These are phyloP conservation scores for Drosophila azteca DNA, from an alignment of 1,140 invertebrate genomes.

Conservation along the genomic window DNA sequence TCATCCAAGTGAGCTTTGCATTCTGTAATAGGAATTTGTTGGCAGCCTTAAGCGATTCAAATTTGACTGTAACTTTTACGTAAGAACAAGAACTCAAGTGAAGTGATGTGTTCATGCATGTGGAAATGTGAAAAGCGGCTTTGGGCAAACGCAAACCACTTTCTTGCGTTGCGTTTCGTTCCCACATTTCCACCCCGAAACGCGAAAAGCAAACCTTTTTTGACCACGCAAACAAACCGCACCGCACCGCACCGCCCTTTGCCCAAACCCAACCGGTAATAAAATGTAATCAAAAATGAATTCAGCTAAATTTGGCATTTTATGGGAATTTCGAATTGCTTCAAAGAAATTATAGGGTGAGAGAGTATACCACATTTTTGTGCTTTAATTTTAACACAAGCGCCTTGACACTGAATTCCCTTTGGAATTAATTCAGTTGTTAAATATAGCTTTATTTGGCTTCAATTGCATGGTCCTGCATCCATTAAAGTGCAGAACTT, in stretches of 20 bases:
- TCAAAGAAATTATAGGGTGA: background rate
- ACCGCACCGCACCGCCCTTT: no score
- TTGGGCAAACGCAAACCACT: background rate
- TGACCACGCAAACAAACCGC: conserved; percentile 5
- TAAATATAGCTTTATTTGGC: conserved; percentile 10
- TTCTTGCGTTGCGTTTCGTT: conserved; percentile 6
- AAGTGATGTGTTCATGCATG: conserved; percentile 21
- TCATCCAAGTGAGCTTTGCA: conserved; percentile 6
- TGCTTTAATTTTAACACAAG: conserved; percentile 35
- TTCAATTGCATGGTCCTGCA: background rate
- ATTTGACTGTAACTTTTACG: conserved; percentile 13
- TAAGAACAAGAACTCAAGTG: background rate
- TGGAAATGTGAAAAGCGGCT: conserved; percentile 21
- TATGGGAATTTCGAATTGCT: conserved; percentile 39
- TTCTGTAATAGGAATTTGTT: conserved; percentile 4
- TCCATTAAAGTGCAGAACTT: background rate
- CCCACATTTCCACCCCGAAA: background rate
- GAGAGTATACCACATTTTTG: conserved; percentile 12
- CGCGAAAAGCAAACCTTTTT: background rate
- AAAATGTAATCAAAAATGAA: conserved; percentile 61
- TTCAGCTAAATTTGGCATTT: conserved; percentile 48
- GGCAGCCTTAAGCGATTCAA: background rate
- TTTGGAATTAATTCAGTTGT: conserved; percentile 43
- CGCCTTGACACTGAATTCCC: conserved; percentile 18
- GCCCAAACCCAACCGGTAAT: conserved; percentile 32